Evolutionary conservation across 2,113 vertebrate genomes (phyloP).

Genomic region (Argyrosomus japonicus): DNA sequence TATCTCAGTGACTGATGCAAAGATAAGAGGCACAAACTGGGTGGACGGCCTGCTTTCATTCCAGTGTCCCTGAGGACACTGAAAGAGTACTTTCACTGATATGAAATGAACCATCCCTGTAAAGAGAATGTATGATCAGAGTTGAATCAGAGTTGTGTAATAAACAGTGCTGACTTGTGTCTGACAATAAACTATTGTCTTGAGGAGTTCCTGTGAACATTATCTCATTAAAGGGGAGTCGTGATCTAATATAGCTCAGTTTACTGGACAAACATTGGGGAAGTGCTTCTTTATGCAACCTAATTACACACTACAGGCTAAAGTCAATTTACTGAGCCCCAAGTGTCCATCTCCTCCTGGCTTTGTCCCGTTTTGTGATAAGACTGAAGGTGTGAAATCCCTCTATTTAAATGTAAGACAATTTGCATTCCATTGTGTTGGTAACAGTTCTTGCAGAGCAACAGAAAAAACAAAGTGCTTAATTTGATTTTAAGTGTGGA

Average conservation of each 20-base stretch:
- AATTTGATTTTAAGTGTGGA: slow-evolving; percentile 67
- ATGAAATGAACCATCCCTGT: neutral
- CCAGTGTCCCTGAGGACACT: neutral
- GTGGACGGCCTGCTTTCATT: neutral
- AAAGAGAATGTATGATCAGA: neutral
- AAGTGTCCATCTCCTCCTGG: slow-evolving; percentile 57
- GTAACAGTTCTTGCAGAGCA: slow-evolving; percentile 52
- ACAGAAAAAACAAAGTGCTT: slow-evolving; percentile 58
- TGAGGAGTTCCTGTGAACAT: slow-evolving; percentile 3
- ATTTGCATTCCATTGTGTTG: slow-evolving; percentile 77
- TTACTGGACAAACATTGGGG: slow-evolving; percentile 32
- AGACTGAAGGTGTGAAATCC: slow-evolving; percentile 65
- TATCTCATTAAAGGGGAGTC: slow-evolving; percentile 25
- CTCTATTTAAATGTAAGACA: slow-evolving; percentile 55
- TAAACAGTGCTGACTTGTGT: neutral
- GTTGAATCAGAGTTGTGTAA: neutral
- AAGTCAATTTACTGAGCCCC: slow-evolving; percentile 56
- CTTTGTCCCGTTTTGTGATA: slow-evolving; percentile 16
- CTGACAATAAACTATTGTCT: slow-evolving; percentile 21
- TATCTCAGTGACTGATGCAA: neutral
- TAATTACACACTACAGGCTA: slow-evolving; percentile 48
- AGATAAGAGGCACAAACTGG: neutral
- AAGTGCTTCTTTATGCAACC: slow-evolving; percentile 46
- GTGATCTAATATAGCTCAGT: slow-evolving; percentile 24
- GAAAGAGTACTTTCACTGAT: neutral